Base-by-base conservation (phyloP, 2,797 vertebrate species). In the Kryptopterus vitreolus region DNA sequence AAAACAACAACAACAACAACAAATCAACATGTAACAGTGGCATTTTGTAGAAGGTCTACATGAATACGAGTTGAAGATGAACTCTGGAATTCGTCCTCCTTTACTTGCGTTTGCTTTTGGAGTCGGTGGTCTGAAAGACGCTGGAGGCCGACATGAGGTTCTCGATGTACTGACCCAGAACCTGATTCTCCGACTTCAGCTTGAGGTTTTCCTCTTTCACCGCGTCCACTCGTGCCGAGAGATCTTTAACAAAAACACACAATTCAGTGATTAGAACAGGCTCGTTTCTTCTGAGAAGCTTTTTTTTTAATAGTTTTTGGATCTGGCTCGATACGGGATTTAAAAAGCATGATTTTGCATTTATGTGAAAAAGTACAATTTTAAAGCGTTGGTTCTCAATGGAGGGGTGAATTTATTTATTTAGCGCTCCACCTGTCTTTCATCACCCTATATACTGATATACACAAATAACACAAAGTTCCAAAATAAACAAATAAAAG, bases 131-230 rank as follows among this genome's bases (percentile, higher is more conserved):
- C 91, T 99, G 98, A 89, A 99, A 99, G 91, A 99, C 97, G 74
- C 97, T 99, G 90, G 98, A 99, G 0, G 98, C 98, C 38, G 98
- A 99, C 98, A 99, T 99, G 82, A 99, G 96, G 88, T 99, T 99
- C 93, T 99, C 98, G 82, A 99, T 99, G 94, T 99, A 99, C 85
- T 99, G 98, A 88, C 98, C 98, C 33, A 99, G 95, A 89, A 99
- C 98, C 93, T 99, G 98, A 88, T 99, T 99, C 94, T 99, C 98
- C 22, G 98, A 99, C 92, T 99, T 99, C 66, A 99, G 90, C 94
- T 99, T 99, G 88, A 99, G 93, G 89, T 99, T 99, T 93, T 99
- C 98, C 93, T 99, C 98, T 88, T 99, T 99, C 83, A 99, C 98
- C 26, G 98, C 97, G 79, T 99, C 98, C 83, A 99, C 98, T 81